Base-by-base conservation (phyloP, 2,797 vertebrate genomes). In the Pelobates cultripes region DNA sequence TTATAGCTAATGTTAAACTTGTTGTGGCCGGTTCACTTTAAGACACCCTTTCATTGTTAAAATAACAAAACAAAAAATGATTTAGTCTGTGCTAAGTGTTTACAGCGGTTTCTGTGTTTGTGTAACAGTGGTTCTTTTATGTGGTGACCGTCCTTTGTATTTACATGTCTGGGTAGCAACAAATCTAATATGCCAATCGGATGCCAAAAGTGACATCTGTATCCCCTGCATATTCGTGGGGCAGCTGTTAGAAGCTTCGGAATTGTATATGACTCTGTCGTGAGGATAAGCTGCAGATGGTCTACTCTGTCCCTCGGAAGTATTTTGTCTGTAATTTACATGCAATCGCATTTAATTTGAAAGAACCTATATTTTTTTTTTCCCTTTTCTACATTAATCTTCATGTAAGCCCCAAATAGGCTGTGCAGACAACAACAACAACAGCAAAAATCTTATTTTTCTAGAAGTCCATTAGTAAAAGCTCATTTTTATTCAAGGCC, bases 131-230 rank as follows among this genome's bases (percentile, higher is more conserved):
- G 47, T 51, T 51, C 10, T 51, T 51, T 51, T 51, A 28, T 51
- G 5, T 51, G 5, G 51, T 63, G 47, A 80, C 73, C 44, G 17
- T 77, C 43, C 68, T 66, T 57, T 45, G 5, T 72, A 77, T 82
- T 45, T 53, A 78, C 41, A 53, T 61, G 77, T 82, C 75, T 53
- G 51, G 61, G 66, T 28, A 73, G 64, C 17, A 83, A 71, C 43
- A 81, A 63, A 83, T 78, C 64, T 70, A 63, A 70, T 45, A 63
- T 79, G 64, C 70, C 81, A 74, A 78, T 43, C 64, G 64, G 43
- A 43, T 78, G 81, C 81, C 81, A 78, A 83, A 17, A 41, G 28
- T 78, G 81, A 71, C 81, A 83, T 83, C 81, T 83, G 81, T 76
- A 83, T 78, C 76, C 55, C 75, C 70, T 79, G 66, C 81, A 83